A percentile compares a stretch with the other conserved stretches of the same genome.
phyloP scores from a whole-genome alignment of 2,797 vertebrate species.

The Lagocephalus sceleratus region DNA sequence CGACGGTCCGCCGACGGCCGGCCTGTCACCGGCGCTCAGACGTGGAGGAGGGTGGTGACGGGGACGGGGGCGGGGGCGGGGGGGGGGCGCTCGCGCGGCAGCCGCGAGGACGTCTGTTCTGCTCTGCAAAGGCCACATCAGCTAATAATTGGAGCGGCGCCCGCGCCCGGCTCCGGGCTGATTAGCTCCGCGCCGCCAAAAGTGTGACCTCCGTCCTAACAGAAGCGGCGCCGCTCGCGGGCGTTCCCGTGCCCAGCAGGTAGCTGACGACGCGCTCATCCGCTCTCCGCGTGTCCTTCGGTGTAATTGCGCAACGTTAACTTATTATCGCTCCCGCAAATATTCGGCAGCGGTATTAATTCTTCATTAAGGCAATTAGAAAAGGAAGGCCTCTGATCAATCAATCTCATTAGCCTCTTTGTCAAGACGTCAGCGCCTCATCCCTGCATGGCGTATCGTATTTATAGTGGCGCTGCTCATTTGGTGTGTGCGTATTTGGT shows the following conservation, averaged over 20 bases:
- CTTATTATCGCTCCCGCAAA: slow-evolving; percentile 43
- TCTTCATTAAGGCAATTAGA: slow-evolving; percentile 56
- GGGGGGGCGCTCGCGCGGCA: slow-evolving; percentile 32
- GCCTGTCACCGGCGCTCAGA: slow-evolving; percentile 56
- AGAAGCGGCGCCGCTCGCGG: slow-evolving; percentile 25
- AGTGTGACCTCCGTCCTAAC: slow-evolving; percentile 61
- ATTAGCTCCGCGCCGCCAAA: slow-evolving; percentile 55
- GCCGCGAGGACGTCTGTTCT: slow-evolving; percentile 43
- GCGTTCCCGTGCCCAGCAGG: slow-evolving; percentile 31
- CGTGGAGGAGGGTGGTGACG: not conserved
- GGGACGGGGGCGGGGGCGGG: too few relatives aligned
- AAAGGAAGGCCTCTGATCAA: slow-evolving; percentile 49
- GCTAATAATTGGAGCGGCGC: slow-evolving; percentile 60
- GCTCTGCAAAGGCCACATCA: slow-evolving; percentile 58
- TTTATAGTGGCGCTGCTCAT: slow-evolving; percentile 41
- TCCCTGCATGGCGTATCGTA: slow-evolving; percentile 23
- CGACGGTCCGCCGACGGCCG: slow-evolving; percentile 39
- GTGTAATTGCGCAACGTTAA: slow-evolving; percentile 29
- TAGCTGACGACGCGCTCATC: slow-evolving; percentile 25
- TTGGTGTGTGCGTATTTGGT: slow-evolving; percentile 41
- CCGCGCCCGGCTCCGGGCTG: slow-evolving; percentile 50
- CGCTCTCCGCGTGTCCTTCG: slow-evolving; percentile 17
- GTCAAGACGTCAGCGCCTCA: slow-evolving; percentile 25
- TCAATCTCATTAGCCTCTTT: slow-evolving; percentile 55
- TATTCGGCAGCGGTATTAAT: slow-evolving; percentile 53